A percentile compares a stretch with the other conserved stretches of the same genome.
Conservation (phyloP, 2,113 vertebrate species). For the Rhynchomys soricoides region DNA sequence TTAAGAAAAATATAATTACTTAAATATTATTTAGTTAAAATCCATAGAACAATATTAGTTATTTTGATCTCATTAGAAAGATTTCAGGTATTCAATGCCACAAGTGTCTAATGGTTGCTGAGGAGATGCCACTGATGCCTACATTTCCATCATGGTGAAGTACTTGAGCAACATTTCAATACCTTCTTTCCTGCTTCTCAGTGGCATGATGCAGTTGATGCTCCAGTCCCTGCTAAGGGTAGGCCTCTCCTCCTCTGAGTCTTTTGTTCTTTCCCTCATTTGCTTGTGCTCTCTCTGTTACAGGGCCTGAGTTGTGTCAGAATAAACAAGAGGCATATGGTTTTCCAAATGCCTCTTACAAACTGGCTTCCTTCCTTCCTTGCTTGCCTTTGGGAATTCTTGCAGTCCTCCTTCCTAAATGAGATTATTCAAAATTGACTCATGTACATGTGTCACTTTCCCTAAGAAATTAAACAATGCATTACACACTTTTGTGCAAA, state of each 20-base stretch:
- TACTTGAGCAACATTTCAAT: neutral
- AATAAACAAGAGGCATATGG: neutral
- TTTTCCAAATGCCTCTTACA: conserved; percentile 35
- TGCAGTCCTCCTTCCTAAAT: conserved; percentile 24
- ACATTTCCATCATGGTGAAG: neutral
- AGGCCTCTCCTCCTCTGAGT: neutral
- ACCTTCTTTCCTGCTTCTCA: neutral
- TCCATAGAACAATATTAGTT: neutral
- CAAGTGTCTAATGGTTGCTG: neutral
- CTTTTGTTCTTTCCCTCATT: conserved; percentile 39
- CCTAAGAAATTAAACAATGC: conserved; percentile 27
- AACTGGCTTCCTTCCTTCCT: conserved; percentile 6
- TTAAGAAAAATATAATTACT: conserved; percentile 15
- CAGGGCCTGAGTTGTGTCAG: neutral
- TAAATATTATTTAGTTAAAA: neutral
- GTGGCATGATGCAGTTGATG: neutral
- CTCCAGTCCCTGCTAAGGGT: neutral
- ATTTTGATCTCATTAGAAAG: neutral
- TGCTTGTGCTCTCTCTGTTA: neutral
- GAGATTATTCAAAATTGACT: conserved; percentile 47
- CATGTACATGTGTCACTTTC: conserved; percentile 23
- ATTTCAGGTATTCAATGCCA: neutral
- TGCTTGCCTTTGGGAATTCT: conserved; percentile 24
- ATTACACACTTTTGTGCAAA: conserved; percentile 1
- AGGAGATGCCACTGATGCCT: neutral